phyloP scores from a whole-genome alignment of 2,113 vertebrate species.

The Nestor notabilis region DNA sequence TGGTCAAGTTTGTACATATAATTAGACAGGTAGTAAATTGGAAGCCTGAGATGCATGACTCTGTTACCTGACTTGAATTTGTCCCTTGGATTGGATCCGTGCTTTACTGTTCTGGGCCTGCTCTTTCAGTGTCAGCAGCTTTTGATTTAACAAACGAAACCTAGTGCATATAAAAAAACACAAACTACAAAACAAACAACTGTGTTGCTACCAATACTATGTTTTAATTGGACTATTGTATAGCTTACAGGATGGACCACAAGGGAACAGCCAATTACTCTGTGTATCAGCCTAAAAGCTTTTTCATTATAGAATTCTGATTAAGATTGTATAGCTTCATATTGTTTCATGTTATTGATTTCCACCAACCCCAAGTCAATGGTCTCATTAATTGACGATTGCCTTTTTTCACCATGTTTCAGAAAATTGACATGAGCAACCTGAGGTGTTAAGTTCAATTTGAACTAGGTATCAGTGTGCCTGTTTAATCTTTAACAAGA shows the following conservation, averaged over 20 bases:
- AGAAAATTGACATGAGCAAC: slow-evolving; percentile 67
- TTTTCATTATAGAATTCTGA: slow-evolving; percentile 58
- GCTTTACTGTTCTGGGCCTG: slow-evolving; percentile 34
- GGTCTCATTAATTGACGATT: slow-evolving; percentile 80
- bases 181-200: slow-evolving; percentile 43
- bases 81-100: not conserved
- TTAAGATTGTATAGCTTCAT: slow-evolving; percentile 65
- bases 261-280: slow-evolving; percentile 75
- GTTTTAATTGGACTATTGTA: slow-evolving; percentile 75
- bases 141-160: slow-evolving; percentile 65
- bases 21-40: not conserved
- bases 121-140: slow-evolving; percentile 35
- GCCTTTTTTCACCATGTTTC: slow-evolving; percentile 73
- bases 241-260: slow-evolving; percentile 49
- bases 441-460: slow-evolving; percentile 71
- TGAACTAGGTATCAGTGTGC: slow-evolving; percentile 40
- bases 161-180: not conserved
- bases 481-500: slow-evolving; percentile 73
- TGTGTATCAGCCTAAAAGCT: slow-evolving; percentile 65
- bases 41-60: not conserved
- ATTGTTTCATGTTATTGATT: slow-evolving; percentile 77
- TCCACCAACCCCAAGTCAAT: slow-evolving; percentile 52
- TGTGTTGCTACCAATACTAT: slow-evolving; percentile 52
- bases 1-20: not conserved
- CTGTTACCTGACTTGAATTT: not conserved